Base-by-base conservation (phyloP, 1,140 invertebrate genomes). In the Agrilus planipennis region DNA sequence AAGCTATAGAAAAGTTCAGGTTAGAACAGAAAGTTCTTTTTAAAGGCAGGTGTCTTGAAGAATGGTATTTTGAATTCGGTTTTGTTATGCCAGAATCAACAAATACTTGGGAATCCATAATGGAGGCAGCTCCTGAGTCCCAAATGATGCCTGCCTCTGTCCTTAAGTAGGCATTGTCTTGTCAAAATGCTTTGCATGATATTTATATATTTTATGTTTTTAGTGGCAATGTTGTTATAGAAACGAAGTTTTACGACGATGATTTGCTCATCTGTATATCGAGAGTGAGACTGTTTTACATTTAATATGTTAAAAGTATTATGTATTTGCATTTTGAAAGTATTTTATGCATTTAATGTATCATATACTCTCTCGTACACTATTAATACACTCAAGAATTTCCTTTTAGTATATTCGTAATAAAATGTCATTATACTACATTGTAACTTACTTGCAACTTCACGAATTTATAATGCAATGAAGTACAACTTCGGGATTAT, bases 91-190 rank as follows among this genome's bases (percentile, higher is more conserved):
- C 93, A 14, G 92, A 93, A 53, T 98, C 94, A 14, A 98, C 93
- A 29, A 99, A 99, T 65, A 98, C 94, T 3, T 99, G 96, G 96
- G 93, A 98, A 63, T 94, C 87, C 42, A 71, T 92, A 14, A 95
- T 99, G 51, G 91, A 98, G 70, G 93, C 95, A 23, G 95, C 96
- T 0, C 94, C 95, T 2, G 94, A 99, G 66, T 94, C 88, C 45
- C 91, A 99, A 70, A 99, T 99, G 94, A 96, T 99, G 89, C 94
- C 96, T 28, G 92, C 94, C 2, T 91, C 89, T 67, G 77, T 98
- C 46, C 71, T 99, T 47, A 98, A 92, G 85, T 89, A 73, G 68
- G 67, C 61, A 4, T n/a, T 46, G 15, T 28, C 22, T 32, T 40
- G 14, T 28, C 20, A n/a, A 10, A 11, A 22, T 37, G 4, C 23